Conservation (phyloP, 2,113 vertebrate genomes). For the Dasyurus viverrinus region DNA sequence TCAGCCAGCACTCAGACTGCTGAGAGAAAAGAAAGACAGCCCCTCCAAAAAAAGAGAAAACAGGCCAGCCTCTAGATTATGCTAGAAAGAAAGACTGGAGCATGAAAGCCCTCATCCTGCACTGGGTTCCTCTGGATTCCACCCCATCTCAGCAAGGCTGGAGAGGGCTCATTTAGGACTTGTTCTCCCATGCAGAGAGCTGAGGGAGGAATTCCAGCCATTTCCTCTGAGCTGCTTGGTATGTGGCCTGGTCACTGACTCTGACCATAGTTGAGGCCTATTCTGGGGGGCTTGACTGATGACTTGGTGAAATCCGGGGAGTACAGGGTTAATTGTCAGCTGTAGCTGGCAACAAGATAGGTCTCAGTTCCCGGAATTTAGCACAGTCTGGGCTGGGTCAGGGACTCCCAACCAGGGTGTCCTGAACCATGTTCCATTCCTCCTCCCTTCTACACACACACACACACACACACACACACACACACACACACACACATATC, state of each 20-base stretch:
- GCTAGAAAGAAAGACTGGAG: neutral
- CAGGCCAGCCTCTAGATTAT: neutral
- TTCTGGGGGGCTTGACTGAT: slow-evolving; percentile 26
- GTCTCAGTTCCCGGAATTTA: neutral
- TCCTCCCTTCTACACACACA: neutral
- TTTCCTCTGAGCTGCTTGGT: slow-evolving; percentile 71
- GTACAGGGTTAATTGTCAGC: neutral
- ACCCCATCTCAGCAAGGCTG: neutral
- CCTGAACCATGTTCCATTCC: neutral
- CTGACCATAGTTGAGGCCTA: slow-evolving; percentile 17
- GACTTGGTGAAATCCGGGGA: neutral
- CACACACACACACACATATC: neutral
- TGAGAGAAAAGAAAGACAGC: neutral
- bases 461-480: neutral
- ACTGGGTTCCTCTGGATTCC: neutral
- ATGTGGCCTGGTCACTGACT: slow-evolving; percentile 60
- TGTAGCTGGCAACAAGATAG: neutral
- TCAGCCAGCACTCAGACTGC: neutral
- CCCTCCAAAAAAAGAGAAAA: neutral
- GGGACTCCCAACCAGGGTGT: neutral
- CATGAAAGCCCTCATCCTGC: neutral
- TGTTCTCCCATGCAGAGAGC: slow-evolving; percentile 23
- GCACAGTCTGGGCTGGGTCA: neutral
- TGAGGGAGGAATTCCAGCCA: slow-evolving; percentile 74
- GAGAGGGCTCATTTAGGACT: neutral